phyloP scores from a whole-genome alignment of 2,888 invertebrate genomes.

The Deilephila elpenor region DNA sequence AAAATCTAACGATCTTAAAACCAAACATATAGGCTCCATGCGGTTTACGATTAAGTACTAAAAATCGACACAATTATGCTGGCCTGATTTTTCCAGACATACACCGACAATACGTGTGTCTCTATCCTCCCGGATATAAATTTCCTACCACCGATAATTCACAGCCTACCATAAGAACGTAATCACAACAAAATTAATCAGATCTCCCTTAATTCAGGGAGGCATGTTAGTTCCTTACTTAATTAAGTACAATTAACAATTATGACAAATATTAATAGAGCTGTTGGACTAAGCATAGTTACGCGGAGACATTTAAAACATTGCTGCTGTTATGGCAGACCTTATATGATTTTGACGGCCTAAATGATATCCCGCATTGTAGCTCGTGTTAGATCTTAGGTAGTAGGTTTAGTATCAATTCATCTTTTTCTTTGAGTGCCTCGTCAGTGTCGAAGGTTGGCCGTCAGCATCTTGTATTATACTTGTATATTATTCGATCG shows the following conservation, averaged over 20 bases:
- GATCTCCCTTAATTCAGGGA: background rate
- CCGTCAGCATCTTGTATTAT: too few species aligned
- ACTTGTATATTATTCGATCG: background rate
- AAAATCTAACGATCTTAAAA: too few species aligned
- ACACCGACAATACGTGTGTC: too few species aligned
- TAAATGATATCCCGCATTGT: background rate
- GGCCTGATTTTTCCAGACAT: too few species aligned
- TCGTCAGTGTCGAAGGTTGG: too few species aligned
- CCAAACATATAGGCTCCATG: too few species aligned
- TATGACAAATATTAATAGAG: slow-evolving; percentile 27
- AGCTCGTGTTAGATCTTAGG: background rate
- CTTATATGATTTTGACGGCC: slow-evolving; percentile 3
- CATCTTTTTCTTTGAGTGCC: too few species aligned
- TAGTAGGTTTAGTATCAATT: background rate
- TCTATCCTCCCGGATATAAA: too few species aligned
- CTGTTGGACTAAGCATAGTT: background rate
- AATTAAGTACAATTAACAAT: slow-evolving; percentile 21
- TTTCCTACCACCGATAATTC: too few species aligned
- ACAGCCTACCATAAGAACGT: too few species aligned
- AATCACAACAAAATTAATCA: background rate
- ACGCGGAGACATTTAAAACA: slow-evolving; percentile 5
- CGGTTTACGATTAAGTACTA: too few species aligned
- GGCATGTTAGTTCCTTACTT: background rate
- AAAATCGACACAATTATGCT: too few species aligned
- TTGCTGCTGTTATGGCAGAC: slow-evolving; percentile 11